Evolutionary conservation across 1,140 invertebrate species (phyloP), one percentile per base, ranked within the genome.

Genomic region (Maconellicoccus hirsutus): DNA sequence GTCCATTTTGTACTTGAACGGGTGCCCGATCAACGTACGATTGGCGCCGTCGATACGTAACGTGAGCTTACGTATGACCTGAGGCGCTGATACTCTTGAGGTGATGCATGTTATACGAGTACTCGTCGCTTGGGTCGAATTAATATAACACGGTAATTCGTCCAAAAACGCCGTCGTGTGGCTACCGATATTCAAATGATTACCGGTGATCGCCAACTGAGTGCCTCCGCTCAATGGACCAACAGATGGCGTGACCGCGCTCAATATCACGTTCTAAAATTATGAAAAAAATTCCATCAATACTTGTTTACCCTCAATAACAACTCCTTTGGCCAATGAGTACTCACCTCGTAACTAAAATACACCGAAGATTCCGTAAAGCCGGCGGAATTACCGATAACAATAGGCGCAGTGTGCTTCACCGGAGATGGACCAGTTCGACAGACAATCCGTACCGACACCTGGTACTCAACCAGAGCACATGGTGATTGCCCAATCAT

Each of bases 151-250:
- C 3, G 90, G 86, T 70, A 94, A 82, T 74, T 94, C 89, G 80
- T 96, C 95, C 8, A 98, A 81, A 78, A 86, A 91, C 0, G 95
- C 93, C 1, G 86, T 86, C 71, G 95, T 90, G 73, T 86, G 86
- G 29, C 92, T 94, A 3, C 97, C 97, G 77, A 98, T 94, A 78
- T 98, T 96, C 63, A 99, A 80, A 81, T 96, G 90, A 74, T 88
- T 85, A 19, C 97, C 97, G 74, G 86, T 88, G 72, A 99, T 90
- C 1, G 91, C 92, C 63, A 99, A 79, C 75, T 90, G 87, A 0
- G 96, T 98, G 0, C 96, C 96, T 23, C 96, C 97, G 74, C 93
- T 94, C 75, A 91, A 86, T 3, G 96, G 96, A 0, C 96, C 97
- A 61, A 92, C 83, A 0, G 84, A 82, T 0, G 97, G 96, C 79